Percentiles rank a stretch among this genome's conserved stretches.
Evolutionary conservation across 2,888 invertebrate genomes (phyloP).

Genomic region (Carterocephalus palaemon): DNA sequence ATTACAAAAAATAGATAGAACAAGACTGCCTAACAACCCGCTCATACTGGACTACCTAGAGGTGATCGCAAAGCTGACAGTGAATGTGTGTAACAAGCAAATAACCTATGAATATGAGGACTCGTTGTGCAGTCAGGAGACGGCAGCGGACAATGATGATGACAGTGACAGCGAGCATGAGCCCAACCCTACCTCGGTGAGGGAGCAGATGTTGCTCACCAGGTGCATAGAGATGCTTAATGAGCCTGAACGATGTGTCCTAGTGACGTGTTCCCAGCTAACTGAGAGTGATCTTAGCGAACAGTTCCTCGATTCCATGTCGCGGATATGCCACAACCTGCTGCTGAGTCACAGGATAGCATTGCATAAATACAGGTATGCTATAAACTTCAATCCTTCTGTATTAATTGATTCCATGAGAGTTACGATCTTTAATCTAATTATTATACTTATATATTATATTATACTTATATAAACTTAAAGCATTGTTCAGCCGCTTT

Average conservation of each 20-base stretch:
- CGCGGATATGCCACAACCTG: constrained; percentile 90
- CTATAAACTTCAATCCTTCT: too few species aligned
- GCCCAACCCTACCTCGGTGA: constrained; percentile 64
- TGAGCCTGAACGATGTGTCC: constrained; percentile 68
- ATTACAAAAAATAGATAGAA: constrained; percentile 70
- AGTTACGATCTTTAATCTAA: too few species aligned
- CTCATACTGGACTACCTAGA: constrained; percentile 62
- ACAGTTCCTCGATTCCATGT: constrained; percentile 82
- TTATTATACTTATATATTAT: too few species aligned
- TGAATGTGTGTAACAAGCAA: constrained; percentile 67
- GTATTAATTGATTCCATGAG: too few species aligned
- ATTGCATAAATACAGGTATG: constrained; percentile 89
- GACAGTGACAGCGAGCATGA: constrained; percentile 80
- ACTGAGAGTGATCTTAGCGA: constrained; percentile 70
- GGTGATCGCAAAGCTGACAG: constrained; percentile 65
- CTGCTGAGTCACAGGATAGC: constrained; percentile 89
- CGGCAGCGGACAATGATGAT: constrained; percentile 74
- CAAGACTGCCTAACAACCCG: constrained; percentile 78
- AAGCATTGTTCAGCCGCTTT: too few species aligned
- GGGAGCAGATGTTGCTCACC: constrained; percentile 69
- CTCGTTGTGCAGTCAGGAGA: constrained; percentile 68
- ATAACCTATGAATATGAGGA: constrained; percentile 67
- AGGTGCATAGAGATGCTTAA: constrained; percentile 83
- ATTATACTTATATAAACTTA: too few species aligned
- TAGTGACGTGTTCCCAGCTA: constrained; percentile 69